phyloP scores from a whole-genome alignment of 35 echinoderm and acorn worm species.

The Apostichopus parvimensis region DNA sequence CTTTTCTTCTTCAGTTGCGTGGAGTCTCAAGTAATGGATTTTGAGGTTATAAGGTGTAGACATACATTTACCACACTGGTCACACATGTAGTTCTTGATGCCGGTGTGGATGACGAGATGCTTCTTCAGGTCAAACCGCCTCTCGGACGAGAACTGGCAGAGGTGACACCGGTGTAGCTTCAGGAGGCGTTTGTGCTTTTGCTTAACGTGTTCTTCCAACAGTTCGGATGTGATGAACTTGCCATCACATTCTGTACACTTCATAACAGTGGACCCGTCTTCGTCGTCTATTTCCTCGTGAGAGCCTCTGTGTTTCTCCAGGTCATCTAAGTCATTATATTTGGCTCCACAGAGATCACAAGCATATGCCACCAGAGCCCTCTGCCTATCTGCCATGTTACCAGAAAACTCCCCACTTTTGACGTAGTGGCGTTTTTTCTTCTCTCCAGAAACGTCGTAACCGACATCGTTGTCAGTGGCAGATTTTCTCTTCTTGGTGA shows the following conservation, averaged over 20 bases:
- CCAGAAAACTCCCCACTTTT: constrained; percentile 33
- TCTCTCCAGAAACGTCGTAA: constrained; percentile 7
- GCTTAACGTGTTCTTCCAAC: constrained; percentile 65
- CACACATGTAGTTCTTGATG: constrained; percentile 78
- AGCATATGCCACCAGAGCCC: constrained; percentile 62
- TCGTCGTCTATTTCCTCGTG: constrained; percentile 55
- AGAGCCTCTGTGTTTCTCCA: constrained; percentile 46
- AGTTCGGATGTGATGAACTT: constrained; percentile 43
- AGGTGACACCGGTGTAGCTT: constrained; percentile 78
- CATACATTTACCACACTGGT: constrained; percentile 82
- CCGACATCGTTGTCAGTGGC: not conserved
- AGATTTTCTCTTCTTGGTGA: constrained; percentile 39
- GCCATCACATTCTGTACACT: constrained; percentile 75
- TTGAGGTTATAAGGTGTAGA: constrained; percentile 86
- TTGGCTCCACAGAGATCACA: constrained; percentile 72
- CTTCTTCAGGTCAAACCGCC: constrained; percentile 82
- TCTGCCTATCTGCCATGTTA: constrained; percentile 38
- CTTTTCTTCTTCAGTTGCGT: constrained; percentile 82
- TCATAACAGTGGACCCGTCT: constrained; percentile 35
- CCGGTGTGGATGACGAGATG: constrained; percentile 75
- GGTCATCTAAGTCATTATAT: constrained; percentile 63
- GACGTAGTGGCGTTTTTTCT: constrained; percentile 41
- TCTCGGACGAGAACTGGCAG: constrained; percentile 75
- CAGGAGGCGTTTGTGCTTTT: constrained; percentile 69
- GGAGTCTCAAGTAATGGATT: constrained; percentile 73